Evolutionary conservation across 2,113 vertebrate species (phyloP).

Genomic region (Stegastes partitus): DNA sequence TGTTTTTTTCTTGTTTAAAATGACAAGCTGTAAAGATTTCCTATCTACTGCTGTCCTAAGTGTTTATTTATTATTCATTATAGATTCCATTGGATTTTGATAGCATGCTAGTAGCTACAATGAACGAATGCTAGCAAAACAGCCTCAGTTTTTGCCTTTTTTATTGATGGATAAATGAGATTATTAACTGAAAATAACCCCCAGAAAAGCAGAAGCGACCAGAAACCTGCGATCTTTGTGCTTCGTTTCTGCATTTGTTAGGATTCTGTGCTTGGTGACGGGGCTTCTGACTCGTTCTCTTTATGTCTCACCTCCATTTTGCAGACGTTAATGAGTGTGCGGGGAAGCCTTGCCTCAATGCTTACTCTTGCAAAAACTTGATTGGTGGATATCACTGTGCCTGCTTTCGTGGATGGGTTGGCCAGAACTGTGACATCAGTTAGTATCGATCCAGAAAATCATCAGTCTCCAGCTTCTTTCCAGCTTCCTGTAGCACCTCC

Average conservation of each 20-base stretch:
- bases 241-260: neutral
- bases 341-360: constrained; percentile 94
- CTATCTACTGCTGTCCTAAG: too few species aligned
- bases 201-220: neutral
- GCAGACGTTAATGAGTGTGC: constrained; percentile 98
- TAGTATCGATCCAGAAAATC: constrained; percentile 86
- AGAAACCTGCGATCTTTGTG: too few species aligned
- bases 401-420: constrained; percentile 97
- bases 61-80: too few species aligned
- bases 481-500: constrained; percentile 17
- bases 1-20: too few species aligned
- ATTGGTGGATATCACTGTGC: constrained; percentile 99
- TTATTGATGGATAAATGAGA: too few species aligned
- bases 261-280: constrained; percentile 62
- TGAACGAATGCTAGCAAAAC: too few species aligned
- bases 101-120: too few species aligned
- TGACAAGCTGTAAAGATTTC: too few species aligned
- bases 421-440: constrained; percentile 97
- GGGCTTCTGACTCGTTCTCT: constrained; percentile 60
- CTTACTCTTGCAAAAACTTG: constrained; percentile 99
- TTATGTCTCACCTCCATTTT: constrained; percentile 73
- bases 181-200: too few species aligned
- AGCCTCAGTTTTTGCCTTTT: too few species aligned
- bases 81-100: too few species aligned
- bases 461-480: constrained; percentile 27